Evolutionary conservation across 2,888 invertebrate species (phyloP), one percentile per base, ranked within the genome.

Genomic region (Cheilosia vulpina): DNA sequence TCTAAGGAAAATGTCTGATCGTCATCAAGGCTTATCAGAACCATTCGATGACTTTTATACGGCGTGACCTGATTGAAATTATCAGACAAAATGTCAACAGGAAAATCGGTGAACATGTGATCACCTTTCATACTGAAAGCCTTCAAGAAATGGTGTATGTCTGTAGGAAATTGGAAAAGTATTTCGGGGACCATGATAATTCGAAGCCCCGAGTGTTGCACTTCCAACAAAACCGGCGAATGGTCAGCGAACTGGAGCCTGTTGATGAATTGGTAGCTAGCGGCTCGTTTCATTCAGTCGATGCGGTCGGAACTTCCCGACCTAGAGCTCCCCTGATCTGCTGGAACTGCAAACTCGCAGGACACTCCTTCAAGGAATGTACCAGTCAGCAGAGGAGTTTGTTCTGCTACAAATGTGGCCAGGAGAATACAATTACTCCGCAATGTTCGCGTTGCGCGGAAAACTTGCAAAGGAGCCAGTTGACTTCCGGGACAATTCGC

Each of bases 341-440:
- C 34, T 57, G 34, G 34, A 34, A 57, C 57, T 57, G 34, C 17
- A 57, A 34, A n/a, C n/a, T n/a, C n/a, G n/a, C n/a, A n/a, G n/a
- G n/a, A n/a, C n/a, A n/a, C n/a, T n/a, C n/a, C n/a, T n/a, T n/a
- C n/a, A n/a, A n/a, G n/a, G n/a, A n/a, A n/a, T n/a, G n/a, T n/a
- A n/a, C n/a, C n/a, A n/a, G n/a, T n/a, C n/a, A n/a, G n/a, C n/a
- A n/a, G n/a, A n/a, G n/a, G n/a, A n/a, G n/a, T n/a, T n/a, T n/a
- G n/a, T n/a, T n/a, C n/a, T n/a, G n/a, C n/a, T n/a, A n/a, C n/a
- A n/a, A n/a, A n/a, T n/a, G n/a, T n/a, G n/a, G n/a, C n/a, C n/a
- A n/a, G n/a, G n/a, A n/a, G n/a, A n/a, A n/a, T n/a, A n/a, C n/a
- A n/a, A n/a, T n/a, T n/a, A n/a, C n/a, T n/a, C n/a, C n/a, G n/a